Evolutionary conservation across 2,888 invertebrate genomes (phyloP), one percentile per base, ranked within the genome.

Genomic region (Synergus umbraculus): DNA sequence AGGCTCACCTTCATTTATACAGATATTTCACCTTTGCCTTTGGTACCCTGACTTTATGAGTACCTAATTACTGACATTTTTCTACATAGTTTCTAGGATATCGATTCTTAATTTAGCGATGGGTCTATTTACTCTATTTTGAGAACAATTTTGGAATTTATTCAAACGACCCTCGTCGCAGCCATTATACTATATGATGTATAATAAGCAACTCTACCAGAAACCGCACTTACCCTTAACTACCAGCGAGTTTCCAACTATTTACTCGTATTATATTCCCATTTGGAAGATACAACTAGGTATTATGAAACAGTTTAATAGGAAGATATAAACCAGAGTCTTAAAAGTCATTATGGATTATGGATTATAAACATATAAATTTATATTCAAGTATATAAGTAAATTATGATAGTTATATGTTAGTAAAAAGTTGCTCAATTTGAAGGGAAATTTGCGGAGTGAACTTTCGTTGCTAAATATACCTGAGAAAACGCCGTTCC

Each of bases 401-500:
- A 29, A 29, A 29, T 29, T 3, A 29, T 29, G 29, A 29, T 29
- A 29, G 29, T 29, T 29, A 29, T 13, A 13, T 13, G 13, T 13
- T 13, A 46, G 12, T 12, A 13, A 49, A 7, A n/a, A n/a, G n/a
- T n/a, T 54, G 1, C 8, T n/a, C n/a, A 7, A n/a, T 8, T n/a
- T 63, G 37, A 37, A 41, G 13, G 4, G n/a, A 15, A 13, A 29
- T 69, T 69, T 29, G 13, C 7, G 8, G 22, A 4, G 77, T 78
- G 13, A 58, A 80, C 94, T 94, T 69, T 37, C 37, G 22, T 69
- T 69, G 49, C 49, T 49, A 69, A 49, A 49, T 69, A 69, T 94
- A 98, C 98, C 97, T 99, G 98, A 92, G 98, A 95, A 93, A 99
- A 97, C 92, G 98, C 97, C 90, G 97, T 95, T 92, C 96, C 95